These are phyloP conservation scores for Pegoplata infirma DNA, from an alignment of 2,888 invertebrate genomes.

Conservation along the genomic window DNA sequence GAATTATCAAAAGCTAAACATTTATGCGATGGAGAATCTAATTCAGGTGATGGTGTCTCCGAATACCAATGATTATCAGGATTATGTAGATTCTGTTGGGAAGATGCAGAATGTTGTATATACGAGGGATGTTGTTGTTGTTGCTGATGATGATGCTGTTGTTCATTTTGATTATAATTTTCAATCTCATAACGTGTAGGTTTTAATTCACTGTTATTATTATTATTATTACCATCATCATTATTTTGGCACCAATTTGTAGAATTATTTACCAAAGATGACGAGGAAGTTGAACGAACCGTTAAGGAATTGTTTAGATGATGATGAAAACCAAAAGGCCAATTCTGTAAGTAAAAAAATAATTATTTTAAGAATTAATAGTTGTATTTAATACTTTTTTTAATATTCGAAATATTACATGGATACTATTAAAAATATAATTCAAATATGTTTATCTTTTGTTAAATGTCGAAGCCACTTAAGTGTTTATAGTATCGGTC, in stretches of 20 bases:
- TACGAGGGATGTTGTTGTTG: conserved; percentile 11
- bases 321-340: conserved; percentile 89
- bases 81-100: conserved; percentile 30
- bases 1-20: conserved; percentile 38
- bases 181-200: conserved; percentile 35
- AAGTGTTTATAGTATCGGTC: conserved; percentile 7
- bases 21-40: conserved; percentile 32
- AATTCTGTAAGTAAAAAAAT: conserved; percentile 84
- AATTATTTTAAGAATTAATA: too few relatives aligned
- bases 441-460: conserved; percentile 19
- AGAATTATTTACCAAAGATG: conserved; percentile 3
- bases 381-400: too few relatives aligned
- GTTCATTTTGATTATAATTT: conserved; percentile 26
- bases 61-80: conserved; percentile 49
- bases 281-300: conserved; percentile 25
- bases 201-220: conserved; percentile 20
- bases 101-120: conserved; percentile 1
- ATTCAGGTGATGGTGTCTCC: conserved; percentile 52
- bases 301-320: conserved; percentile 39
- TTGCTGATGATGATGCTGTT: conserved; percentile 29
- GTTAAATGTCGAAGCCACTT: conserved; percentile 24
- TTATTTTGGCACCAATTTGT: conserved; percentile 44
- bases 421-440: not conserved
- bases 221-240: too few relatives aligned
- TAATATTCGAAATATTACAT: too few relatives aligned